A percentile compares a stretch with the other conserved stretches of the same genome.
These are phyloP conservation scores for Drosophila quadrilineata DNA, from an alignment of 1,140 invertebrate species.

Conservation along the genomic window DNA sequence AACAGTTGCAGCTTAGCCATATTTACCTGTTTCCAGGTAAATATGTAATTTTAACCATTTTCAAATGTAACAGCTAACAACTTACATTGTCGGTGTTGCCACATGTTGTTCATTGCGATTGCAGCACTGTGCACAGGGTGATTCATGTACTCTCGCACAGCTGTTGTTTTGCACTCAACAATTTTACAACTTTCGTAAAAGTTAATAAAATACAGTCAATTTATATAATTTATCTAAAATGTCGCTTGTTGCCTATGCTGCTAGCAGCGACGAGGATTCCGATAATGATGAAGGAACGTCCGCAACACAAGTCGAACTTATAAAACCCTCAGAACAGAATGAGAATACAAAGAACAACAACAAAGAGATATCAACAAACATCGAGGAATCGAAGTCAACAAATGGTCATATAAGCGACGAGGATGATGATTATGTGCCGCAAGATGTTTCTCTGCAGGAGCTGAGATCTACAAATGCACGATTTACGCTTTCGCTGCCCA, in stretches of 20 bases:
- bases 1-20: not conserved
- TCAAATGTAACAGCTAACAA: constrained; percentile 5
- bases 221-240: constrained; percentile 26
- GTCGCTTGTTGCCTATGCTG: constrained; percentile 79
- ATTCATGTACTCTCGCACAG: not conserved
- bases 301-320: constrained; percentile 18
- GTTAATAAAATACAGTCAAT: not conserved
- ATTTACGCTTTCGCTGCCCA: constrained; percentile 40
- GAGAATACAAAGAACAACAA: not conserved
- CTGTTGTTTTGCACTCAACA: constrained; percentile 14
- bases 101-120: not conserved
- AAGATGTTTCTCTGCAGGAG: constrained; percentile 53
- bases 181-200: constrained; percentile 6
- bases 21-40: constrained; percentile 12
- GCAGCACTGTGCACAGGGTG: constrained; percentile 17
- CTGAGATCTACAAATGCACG: constrained; percentile 10
- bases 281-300: constrained; percentile 42
- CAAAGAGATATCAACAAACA: not conserved
- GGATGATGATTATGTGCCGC: constrained; percentile 64
- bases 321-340: constrained; percentile 5
- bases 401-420: constrained; percentile 73
- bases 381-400: not conserved
- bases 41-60: constrained; percentile 18
- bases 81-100: constrained; percentile 12
- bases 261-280: constrained; percentile 73